phyloP scores from a whole-genome alignment of 2,888 invertebrate species.

The Pseudococcus viburni region DNA sequence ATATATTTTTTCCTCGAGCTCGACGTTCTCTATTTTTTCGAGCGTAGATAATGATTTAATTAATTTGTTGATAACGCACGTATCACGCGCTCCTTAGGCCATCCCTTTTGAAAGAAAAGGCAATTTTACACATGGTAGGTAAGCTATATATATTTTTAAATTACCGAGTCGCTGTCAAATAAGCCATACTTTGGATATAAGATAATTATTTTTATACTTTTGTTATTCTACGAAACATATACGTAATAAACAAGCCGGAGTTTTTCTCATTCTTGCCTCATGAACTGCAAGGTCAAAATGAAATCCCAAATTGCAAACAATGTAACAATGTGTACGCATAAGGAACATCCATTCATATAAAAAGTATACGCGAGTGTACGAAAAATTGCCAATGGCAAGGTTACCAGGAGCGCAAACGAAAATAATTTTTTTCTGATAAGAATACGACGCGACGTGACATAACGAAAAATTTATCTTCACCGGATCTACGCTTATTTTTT shows the following conservation, averaged over 20 bases:
- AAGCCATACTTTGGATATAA: not conserved
- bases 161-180: not conserved
- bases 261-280: not conserved
- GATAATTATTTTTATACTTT: slow-evolving; percentile 19
- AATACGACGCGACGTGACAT: too few relatives aligned
- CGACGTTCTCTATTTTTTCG: not conserved
- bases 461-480: too few relatives aligned
- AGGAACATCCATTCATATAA: too few relatives aligned
- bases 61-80: slow-evolving; percentile 20
- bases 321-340: too few relatives aligned
- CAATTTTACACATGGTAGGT: not conserved
- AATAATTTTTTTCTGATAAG: not conserved
- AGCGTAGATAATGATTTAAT: slow-evolving; percentile 19
- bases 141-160: slow-evolving; percentile 20
- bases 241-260: not conserved
- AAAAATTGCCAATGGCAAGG: not conserved
- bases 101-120: not conserved
- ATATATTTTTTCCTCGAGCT: not conserved
- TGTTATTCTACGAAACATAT: not conserved
- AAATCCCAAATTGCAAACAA: too few relatives aligned
- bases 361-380: not conserved
- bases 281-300: too few relatives aligned
- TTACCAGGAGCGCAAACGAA: not conserved
- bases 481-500: too few relatives aligned
- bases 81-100: not conserved